phyloP scores from a whole-genome alignment of 92 coral and sea anemone genomes.

The Blastomussa wellsi region DNA sequence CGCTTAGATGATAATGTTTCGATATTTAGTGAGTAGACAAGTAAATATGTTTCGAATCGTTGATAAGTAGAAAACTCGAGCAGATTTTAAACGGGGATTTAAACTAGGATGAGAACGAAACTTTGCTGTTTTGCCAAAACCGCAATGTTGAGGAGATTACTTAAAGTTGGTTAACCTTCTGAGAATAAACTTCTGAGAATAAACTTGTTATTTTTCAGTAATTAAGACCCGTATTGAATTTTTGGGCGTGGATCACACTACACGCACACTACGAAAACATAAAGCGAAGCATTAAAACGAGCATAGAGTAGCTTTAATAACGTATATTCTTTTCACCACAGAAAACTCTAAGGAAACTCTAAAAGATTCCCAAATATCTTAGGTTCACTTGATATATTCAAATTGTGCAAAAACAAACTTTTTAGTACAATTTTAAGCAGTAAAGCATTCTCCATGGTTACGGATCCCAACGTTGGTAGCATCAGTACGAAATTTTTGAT shows the following conservation, averaged over 20 bases:
- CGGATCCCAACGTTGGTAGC: background rate
- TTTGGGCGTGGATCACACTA: slow-evolving; percentile 17
- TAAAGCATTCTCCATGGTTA: slow-evolving; percentile 12
- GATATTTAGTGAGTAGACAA: background rate
- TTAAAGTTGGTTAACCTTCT: slow-evolving; percentile 1
- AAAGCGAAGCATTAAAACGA: background rate
- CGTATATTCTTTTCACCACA: background rate
- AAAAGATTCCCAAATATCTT: background rate
- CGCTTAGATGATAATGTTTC: background rate
- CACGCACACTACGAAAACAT: background rate
- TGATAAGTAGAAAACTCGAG: background rate
- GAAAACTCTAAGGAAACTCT: background rate
- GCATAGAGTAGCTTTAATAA: background rate
- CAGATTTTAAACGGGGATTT: background rate
- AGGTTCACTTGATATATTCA: background rate
- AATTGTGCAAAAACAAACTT: background rate
- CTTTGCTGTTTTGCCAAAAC: background rate
- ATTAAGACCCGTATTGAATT: slow-evolving; percentile 15
- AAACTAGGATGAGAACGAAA: background rate
- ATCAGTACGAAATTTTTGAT: background rate
- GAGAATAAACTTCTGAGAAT: background rate
- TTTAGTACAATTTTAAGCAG: background rate
- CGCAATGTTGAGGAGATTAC: slow-evolving; percentile 23
- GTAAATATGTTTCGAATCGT: background rate
- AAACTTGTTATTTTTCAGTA: background rate